A percentile compares a stretch with the other conserved stretches of the same genome.
Conservation (phyloP, 2,797 vertebrate species). For the Mallotus villosus region DNA sequence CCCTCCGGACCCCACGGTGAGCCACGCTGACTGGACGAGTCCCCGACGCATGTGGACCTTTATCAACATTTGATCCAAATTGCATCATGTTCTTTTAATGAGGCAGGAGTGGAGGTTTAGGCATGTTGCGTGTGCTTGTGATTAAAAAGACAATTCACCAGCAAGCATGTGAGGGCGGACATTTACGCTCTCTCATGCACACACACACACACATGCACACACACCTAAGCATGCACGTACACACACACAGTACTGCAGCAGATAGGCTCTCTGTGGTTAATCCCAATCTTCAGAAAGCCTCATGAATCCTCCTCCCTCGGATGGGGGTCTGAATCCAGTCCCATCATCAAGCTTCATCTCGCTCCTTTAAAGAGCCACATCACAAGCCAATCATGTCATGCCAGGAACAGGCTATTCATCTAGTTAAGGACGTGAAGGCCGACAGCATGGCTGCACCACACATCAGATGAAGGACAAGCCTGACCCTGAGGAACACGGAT, state of each 20-base stretch:
- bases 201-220: not conserved
- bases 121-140: constrained; percentile 34
- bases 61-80: constrained; percentile 69
- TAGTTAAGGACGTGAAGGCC: constrained; percentile 51
- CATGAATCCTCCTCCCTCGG: constrained; percentile 21
- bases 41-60: constrained; percentile 61
- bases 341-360: constrained; percentile 54
- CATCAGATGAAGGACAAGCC: constrained; percentile 54
- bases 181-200: not conserved
- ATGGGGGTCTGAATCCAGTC: constrained; percentile 42
- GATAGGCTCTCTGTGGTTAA: not conserved
- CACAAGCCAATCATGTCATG: constrained; percentile 42
- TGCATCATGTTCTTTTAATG: constrained; percentile 73
- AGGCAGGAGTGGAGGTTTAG: constrained; percentile 51
- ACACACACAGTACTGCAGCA: constrained; percentile 4
- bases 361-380: constrained; percentile 50
- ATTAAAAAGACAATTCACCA: constrained; percentile 37
- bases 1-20: constrained; percentile 31
- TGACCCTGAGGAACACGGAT: not conserved
- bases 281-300: constrained; percentile 10
- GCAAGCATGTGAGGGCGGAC: not conserved
- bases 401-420: constrained; percentile 53
- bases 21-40: constrained; percentile 50
- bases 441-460: constrained; percentile 55
- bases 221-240: not conserved